phyloP scores from a whole-genome alignment of 2,113 vertebrate species.

The Neoarius graeffei region DNA sequence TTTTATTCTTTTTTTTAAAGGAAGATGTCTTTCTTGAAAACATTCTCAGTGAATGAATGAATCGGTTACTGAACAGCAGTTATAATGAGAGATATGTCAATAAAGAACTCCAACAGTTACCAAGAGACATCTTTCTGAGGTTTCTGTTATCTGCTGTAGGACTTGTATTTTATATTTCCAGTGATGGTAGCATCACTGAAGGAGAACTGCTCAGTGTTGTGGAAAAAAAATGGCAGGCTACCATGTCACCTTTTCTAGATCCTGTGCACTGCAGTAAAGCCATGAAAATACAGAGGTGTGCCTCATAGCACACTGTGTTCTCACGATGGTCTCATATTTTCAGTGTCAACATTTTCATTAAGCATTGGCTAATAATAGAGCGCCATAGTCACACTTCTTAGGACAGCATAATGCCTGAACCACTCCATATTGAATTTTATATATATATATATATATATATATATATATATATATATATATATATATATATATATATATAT shows the following conservation, averaged over 20 bases:
- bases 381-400: neutral
- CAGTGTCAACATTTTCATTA: neutral
- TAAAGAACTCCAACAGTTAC: neutral
- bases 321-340: neutral
- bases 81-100: slow-evolving; percentile 1
- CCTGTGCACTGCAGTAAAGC: neutral
- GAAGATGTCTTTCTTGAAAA: neutral
- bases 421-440: neutral
- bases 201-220: neutral
- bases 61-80: neutral
- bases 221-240: neutral
- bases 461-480: no score
- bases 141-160: neutral
- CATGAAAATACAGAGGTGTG: neutral
- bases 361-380: neutral
- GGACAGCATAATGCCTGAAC: neutral
- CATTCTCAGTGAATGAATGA: neutral
- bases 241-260: neutral
- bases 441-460: no score
- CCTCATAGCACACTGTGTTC: no score
- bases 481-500: no score
- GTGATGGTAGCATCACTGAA: neutral
- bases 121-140: neutral
- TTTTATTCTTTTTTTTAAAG: neutral
- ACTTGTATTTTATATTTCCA: neutral